Base-by-base conservation (phyloP, 2,797 vertebrate genomes). In the Hyperoplus immaculatus region DNA sequence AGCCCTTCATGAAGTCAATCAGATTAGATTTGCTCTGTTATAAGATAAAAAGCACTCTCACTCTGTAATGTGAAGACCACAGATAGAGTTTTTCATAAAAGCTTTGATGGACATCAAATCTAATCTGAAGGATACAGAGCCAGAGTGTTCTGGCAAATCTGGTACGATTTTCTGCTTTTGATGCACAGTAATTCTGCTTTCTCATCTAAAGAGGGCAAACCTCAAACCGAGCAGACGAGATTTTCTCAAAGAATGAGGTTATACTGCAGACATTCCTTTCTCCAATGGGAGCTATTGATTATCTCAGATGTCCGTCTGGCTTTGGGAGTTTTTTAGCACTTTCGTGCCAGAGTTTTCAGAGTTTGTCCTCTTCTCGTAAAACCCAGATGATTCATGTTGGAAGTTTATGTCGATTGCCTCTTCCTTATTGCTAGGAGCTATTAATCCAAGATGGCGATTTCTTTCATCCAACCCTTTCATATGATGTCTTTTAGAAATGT, bases 61-160 rank as follows among this genome's bases (percentile, higher is more conserved):
- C 72, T 86, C 74, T 83, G 87, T 90, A 91, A 93, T 74, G 78
- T 76, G 91, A 87, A 85, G 57, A 83, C 85, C 74, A 69, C 80
- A 83, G 88, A 90, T 71, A 75, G 73, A 85, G 70, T 91, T 90
- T 92, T 91, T 87, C 79, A 82, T 84, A 77, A 91, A 89, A 89
- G 88, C 89, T 92, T 91, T 90, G 89, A 93, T 94, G 90, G 89
- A 91, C 85, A 86, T 92, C 69, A 89, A 89, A 92, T 92, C 87
- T 87, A 92, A 92, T 93, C 89, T 87, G 60, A 82, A 81, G 82
- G 81, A 93, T 89, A 76, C 78, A 84, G 86, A 88, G 80, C 84
- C 58, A 75, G 77, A 83, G 87, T 90, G 83, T 92, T 89, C 88
- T 86, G 85, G 89, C 81, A 89, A 90, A 92, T 90, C 84, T 79